A percentile compares a stretch with the other conserved stretches of the same genome.
Evolutionary conservation across 2,113 vertebrate species (phyloP).

Genomic region (Brevimyrus niger): DNA sequence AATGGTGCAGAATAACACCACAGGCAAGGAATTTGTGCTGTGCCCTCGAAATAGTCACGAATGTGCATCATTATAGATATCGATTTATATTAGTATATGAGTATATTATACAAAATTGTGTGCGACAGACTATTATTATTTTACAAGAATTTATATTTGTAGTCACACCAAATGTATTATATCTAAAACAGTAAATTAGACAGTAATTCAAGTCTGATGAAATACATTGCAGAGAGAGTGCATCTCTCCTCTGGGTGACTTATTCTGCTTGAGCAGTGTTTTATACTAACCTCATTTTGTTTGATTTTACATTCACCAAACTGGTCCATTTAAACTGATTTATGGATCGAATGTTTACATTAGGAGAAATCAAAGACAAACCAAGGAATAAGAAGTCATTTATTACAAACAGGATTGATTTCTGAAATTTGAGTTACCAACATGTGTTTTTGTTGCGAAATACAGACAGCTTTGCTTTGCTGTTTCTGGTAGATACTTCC

Average conservation of each 20-base stretch:
- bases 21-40: background rate
- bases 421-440: conserved; percentile 34
- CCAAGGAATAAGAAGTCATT: background rate
- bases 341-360: background rate
- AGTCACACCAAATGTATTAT: background rate
- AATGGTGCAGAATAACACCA: background rate
- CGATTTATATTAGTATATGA: background rate
- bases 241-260: background rate
- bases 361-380: background rate
- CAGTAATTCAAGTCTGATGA: conserved; percentile 1
- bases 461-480: conserved; percentile 42
- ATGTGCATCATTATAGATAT: background rate
- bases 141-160: background rate
- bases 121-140: background rate
- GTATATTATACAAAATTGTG: background rate
- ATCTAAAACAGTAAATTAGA: background rate
- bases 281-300: background rate
- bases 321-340: background rate
- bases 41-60: background rate
- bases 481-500: conserved; percentile 38
- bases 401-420: conserved; percentile 13
- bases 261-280: background rate
- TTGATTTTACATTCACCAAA: background rate
- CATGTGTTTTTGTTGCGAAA: conserved; percentile 37
- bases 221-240: background rate